Conservation (phyloP, 2,797 vertebrate genomes). For the Cetoscarus ocellatus region DNA sequence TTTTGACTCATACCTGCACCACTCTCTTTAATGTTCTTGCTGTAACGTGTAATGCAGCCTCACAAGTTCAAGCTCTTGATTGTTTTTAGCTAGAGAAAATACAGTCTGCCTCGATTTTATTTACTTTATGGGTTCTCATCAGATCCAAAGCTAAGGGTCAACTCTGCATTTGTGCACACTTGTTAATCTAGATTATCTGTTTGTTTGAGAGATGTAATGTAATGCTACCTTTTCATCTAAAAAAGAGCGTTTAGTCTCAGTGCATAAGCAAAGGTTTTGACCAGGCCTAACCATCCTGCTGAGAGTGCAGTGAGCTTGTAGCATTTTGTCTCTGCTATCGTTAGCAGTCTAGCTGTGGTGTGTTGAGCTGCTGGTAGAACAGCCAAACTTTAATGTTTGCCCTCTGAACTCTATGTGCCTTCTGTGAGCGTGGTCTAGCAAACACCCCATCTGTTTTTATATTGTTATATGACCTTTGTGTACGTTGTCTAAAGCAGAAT, state of each 20-base stretch:
- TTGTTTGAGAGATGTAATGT: conserved; percentile 17
- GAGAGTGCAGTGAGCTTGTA: conserved; percentile 1
- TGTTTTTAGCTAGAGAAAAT: neutral
- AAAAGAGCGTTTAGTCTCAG: neutral
- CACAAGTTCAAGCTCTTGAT: conserved; percentile 1
- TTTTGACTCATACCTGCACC: too few species aligned
- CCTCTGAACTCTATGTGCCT: conserved; percentile 57
- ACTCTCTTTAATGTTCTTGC: neutral
- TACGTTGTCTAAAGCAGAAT: conserved; percentile 23
- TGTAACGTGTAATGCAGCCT: neutral
- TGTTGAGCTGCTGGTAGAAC: conserved; percentile 12
- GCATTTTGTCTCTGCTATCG: conserved; percentile 18
- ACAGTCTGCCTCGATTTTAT: too few species aligned
- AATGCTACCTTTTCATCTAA: conserved; percentile 24
- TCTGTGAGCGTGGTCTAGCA: conserved; percentile 47
- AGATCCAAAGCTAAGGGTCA: conserved; percentile 43
- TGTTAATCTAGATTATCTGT: conserved; percentile 14
- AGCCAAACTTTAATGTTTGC: conserved; percentile 20
- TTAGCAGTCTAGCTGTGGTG: neutral
- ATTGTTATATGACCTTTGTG: conserved; percentile 22
- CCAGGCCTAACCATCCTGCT: conserved; percentile 9
- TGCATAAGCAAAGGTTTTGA: conserved; percentile 17
- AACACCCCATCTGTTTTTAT: conserved; percentile 34
- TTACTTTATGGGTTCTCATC: neutral
- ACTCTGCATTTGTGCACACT: conserved; percentile 10